phyloP scores from a whole-genome alignment of 1,140 invertebrate genomes.

The Drosophila orosa region DNA sequence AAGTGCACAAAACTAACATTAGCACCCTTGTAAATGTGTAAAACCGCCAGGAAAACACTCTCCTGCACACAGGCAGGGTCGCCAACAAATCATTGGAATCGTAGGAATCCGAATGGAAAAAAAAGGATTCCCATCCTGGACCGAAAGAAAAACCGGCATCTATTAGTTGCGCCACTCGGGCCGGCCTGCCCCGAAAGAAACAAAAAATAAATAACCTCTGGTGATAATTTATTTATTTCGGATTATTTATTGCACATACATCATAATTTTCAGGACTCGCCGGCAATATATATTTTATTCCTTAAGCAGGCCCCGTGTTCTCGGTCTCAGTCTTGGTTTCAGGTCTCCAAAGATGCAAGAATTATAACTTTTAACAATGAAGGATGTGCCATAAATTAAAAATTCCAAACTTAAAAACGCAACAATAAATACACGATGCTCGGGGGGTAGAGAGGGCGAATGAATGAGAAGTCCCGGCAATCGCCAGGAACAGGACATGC shows the following conservation, averaged over 20 bases:
- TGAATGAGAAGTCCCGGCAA: constrained; percentile 36
- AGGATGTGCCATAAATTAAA: constrained; percentile 79
- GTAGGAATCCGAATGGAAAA: constrained; percentile 14
- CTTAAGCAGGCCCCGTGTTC: constrained; percentile 52
- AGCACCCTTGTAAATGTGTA: constrained; percentile 81
- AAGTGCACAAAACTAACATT: constrained; percentile 77
- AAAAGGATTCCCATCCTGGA: constrained; percentile 43
- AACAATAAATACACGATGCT: constrained; percentile 74
- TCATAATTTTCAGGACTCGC: constrained; percentile 75
- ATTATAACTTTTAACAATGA: constrained; percentile 80
- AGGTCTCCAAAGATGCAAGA: constrained; percentile 53
- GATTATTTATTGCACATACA: constrained; percentile 83
- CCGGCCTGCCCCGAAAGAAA: constrained; percentile 12
- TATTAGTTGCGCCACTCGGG: constrained; percentile 74
- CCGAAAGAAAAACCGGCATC: constrained; percentile 52
- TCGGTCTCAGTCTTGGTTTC: constrained; percentile 5
- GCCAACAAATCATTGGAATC: constrained; percentile 65
- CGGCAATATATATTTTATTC: constrained; percentile 64
- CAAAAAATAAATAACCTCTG: constrained; percentile 22
- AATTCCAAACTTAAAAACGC: constrained; percentile 82
- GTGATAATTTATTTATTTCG: constrained; percentile 83
- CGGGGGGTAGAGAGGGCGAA: constrained; percentile 20
- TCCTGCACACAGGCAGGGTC: constrained; percentile 16
- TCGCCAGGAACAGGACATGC: constrained; percentile 70
- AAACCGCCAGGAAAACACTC: constrained; percentile 69